Conservation (phyloP, 2,113 vertebrate species). For the Eurystomus gularis region DNA sequence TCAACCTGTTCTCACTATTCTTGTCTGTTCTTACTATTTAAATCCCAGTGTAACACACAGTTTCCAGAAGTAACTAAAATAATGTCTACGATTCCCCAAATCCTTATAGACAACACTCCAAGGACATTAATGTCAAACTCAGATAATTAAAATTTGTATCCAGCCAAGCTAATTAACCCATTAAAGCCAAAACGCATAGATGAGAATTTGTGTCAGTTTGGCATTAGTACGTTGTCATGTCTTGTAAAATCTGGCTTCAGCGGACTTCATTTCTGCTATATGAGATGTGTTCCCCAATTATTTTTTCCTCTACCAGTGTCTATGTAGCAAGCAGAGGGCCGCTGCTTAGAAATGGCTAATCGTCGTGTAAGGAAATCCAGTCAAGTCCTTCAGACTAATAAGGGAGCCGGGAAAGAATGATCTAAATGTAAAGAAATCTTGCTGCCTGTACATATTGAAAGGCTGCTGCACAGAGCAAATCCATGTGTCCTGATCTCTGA, state of each 20-base stretch:
- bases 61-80: conserved; percentile 72
- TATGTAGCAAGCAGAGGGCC: background rate
- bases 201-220: conserved; percentile 61
- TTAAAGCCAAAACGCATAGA: conserved; percentile 51
- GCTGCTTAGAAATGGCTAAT: background rate
- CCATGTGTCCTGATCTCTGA: background rate
- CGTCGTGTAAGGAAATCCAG: background rate
- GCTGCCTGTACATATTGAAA: background rate
- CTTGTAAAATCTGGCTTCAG: conserved; percentile 29
- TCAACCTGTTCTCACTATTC: conserved; percentile 66
- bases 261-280: conserved; percentile 40
- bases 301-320: background rate
- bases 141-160: conserved; percentile 73
- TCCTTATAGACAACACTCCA: conserved; percentile 68
- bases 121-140: conserved; percentile 69
- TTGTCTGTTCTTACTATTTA: conserved; percentile 63
- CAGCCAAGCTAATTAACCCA: conserved; percentile 69
- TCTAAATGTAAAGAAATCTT: background rate
- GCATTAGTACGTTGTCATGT: conserved; percentile 50
- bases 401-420: background rate
- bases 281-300: conserved; percentile 13
- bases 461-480: background rate
- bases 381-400: background rate
- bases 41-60: conserved; percentile 51
- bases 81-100: conserved; percentile 61